Conservation (phyloP, 64 coral and sea anemone genomes). For the Stichodactyla helianthus region DNA sequence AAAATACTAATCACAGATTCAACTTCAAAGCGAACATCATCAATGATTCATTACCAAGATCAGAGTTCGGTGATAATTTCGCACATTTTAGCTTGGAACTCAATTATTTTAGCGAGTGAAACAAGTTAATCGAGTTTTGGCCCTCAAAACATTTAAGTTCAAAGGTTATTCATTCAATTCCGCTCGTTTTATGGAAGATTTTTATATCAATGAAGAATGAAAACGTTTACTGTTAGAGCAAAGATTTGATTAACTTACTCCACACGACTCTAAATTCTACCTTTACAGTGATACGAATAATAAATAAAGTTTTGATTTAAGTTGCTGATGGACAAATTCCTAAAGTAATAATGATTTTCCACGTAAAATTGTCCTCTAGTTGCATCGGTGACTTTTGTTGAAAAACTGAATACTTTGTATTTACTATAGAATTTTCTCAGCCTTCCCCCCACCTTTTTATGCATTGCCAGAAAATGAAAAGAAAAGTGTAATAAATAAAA, state of each 20-base stretch:
- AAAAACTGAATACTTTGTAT: too few relatives aligned
- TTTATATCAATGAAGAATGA: too few relatives aligned
- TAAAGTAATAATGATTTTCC: not conserved
- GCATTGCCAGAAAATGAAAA: too few relatives aligned
- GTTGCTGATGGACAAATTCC: not conserved
- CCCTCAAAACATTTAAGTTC: too few relatives aligned
- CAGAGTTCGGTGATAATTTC: not conserved
- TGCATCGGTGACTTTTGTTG: too few relatives aligned
- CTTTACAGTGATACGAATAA: not conserved
- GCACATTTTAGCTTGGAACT: not conserved
- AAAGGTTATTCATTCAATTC: too few relatives aligned
- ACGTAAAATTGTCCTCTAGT: too few relatives aligned
- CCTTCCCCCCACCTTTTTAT: too few relatives aligned
- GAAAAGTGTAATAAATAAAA: not conserved
- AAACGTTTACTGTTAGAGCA: not conserved
- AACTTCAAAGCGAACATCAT: not conserved
- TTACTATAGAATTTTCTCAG: too few relatives aligned
- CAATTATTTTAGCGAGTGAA: too few relatives aligned
- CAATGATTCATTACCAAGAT: not conserved
- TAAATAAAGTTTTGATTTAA: not conserved
- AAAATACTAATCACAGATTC: not conserved
- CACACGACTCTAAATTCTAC: not conserved
- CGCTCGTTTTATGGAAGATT: too few relatives aligned
- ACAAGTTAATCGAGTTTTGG: too few relatives aligned
- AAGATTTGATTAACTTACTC: not conserved